These are phyloP conservation scores for Campylomormyrus numenius DNA, from an alignment of 2,113 vertebrate genomes.

Conservation along the genomic window DNA sequence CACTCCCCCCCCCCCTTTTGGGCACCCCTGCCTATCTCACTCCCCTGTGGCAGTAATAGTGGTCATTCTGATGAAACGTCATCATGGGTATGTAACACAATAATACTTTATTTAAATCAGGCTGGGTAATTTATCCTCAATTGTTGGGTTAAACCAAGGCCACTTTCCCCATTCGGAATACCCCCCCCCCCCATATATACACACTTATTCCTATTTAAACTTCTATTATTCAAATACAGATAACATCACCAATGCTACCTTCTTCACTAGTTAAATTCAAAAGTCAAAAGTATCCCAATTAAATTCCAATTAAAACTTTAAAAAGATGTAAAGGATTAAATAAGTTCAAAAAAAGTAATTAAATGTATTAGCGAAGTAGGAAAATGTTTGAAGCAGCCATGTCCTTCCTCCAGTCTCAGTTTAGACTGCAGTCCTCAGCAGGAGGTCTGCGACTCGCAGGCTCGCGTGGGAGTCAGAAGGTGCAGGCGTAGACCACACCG, in stretches of 20 bases:
- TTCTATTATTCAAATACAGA: not conserved
- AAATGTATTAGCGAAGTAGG: not conserved
- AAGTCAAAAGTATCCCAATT: conserved; percentile 37
- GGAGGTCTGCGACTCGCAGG: not conserved
- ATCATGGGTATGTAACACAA: not conserved
- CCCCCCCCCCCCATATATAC: not conserved
- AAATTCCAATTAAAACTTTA: conserved; percentile 29
- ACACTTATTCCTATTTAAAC: not conserved
- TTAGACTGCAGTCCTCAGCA: not conserved
- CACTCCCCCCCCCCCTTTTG: not conserved
- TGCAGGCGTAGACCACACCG: conserved; percentile 92
- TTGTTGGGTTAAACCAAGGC: not conserved
- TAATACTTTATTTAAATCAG: not conserved
- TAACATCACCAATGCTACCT: not conserved
- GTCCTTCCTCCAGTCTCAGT: not conserved
- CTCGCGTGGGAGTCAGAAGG: conserved; percentile 67
- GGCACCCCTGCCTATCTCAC: not conserved
- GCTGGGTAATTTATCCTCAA: not conserved
- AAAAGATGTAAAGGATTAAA: conserved; percentile 21
- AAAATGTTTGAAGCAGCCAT: not conserved
- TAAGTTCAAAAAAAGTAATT: not conserved
- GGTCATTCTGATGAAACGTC: not conserved
- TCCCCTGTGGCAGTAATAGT: conserved; percentile 12
- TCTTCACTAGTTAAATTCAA: conserved; percentile 27
- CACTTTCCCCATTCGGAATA: not conserved